phyloP scores from a whole-genome alignment of 2,797 vertebrate genomes.

The Catamblyrhynchus diadema region DNA sequence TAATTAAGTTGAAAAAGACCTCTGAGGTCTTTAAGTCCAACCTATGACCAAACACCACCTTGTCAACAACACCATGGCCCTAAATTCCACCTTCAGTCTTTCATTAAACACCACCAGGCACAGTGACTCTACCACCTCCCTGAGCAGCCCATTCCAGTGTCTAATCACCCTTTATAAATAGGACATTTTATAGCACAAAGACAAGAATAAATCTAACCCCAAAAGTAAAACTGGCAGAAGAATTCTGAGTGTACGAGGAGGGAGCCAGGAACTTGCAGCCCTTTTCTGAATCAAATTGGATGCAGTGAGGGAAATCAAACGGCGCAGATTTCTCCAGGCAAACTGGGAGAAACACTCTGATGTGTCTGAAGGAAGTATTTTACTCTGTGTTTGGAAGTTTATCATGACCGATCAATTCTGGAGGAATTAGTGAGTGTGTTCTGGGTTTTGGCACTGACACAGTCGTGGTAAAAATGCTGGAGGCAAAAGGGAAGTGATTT shows the following conservation, averaged over 20 bases:
- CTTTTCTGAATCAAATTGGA: not conserved
- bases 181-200: not conserved
- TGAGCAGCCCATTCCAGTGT: not conserved
- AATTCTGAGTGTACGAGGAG: not conserved
- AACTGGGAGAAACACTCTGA: constrained; percentile 18
- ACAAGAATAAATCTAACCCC: not conserved
- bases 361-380: constrained; percentile 28
- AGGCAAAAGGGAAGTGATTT: constrained; percentile 63
- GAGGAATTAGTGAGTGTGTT: constrained; percentile 49
- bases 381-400: constrained; percentile 45
- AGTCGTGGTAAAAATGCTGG: constrained; percentile 52
- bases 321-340: not conserved
- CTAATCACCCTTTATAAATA: not conserved
- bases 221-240: not conserved
- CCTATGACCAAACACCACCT: not conserved
- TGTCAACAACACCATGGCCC: not conserved
- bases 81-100: not conserved
- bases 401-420: constrained; percentile 59
- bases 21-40: not conserved
- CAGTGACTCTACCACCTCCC: not conserved
- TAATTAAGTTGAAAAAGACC: not conserved
- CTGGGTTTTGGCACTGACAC: constrained; percentile 53
- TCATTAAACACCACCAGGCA: not conserved
- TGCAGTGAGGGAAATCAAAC: not conserved
- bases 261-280: not conserved